Conservation (phyloP, 2,113 vertebrate genomes). For the Passer montanus region DNA sequence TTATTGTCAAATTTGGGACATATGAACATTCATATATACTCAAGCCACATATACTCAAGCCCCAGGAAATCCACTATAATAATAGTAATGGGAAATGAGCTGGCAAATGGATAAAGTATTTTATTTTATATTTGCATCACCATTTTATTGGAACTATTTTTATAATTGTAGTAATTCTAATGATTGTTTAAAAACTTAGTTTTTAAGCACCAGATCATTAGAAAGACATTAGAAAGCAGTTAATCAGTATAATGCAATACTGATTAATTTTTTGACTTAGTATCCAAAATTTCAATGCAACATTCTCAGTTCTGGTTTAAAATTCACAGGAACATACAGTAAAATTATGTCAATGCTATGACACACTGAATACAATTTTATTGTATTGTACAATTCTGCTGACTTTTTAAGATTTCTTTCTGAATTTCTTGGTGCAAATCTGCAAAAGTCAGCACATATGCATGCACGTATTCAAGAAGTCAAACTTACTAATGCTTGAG, state of each 20-base stretch:
- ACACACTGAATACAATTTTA: neutral
- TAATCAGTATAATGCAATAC: slow-evolving; percentile 54
- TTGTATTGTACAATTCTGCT: neutral
- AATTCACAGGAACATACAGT: neutral
- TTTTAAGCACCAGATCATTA: slow-evolving; percentile 48
- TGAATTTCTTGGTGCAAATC: neutral
- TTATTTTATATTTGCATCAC: neutral
- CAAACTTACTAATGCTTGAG: slow-evolving; percentile 44
- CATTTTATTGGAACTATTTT: neutral
- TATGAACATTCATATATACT: neutral
- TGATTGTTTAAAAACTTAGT: slow-evolving; percentile 40
- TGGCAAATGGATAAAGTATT: neutral
- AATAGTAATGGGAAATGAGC: neutral
- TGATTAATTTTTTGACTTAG: slow-evolving; percentile 38
- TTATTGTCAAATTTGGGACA: neutral
- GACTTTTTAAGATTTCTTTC: slow-evolving; percentile 23
- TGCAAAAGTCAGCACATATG: neutral
- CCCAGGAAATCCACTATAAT: neutral
- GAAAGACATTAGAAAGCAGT: slow-evolving; percentile 62
- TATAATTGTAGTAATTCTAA: slow-evolving; percentile 13
- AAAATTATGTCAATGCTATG: neutral
- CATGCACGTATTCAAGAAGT: neutral
- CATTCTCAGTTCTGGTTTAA: neutral
- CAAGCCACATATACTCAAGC: neutral
- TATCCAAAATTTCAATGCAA: neutral